A percentile compares a stretch with the other conserved stretches of the same genome.
These are phyloP conservation scores for Steinernema khuongi DNA, from an alignment of 1,140 invertebrate genomes.

Conservation along the genomic window DNA sequence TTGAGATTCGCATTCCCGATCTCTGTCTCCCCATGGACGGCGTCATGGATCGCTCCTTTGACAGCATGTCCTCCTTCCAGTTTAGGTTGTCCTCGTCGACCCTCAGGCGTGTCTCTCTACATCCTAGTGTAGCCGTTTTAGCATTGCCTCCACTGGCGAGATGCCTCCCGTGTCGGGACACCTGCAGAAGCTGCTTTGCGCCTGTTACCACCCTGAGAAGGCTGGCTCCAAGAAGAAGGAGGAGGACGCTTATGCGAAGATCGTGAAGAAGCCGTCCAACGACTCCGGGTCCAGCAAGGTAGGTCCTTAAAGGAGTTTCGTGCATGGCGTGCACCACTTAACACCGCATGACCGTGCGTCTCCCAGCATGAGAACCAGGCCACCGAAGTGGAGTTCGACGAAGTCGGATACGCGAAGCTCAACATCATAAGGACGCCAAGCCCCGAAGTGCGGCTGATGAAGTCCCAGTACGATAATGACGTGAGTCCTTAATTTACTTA, in stretches of 20 bases:
- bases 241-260: background rate
- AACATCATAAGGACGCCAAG: background rate
- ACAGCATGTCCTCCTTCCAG: background rate
- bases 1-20: no score
- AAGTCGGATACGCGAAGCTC: background rate
- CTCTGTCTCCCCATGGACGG: background rate
- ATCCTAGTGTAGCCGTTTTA: background rate
- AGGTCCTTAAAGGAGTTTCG: background rate
- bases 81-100: background rate
- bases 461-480: background rate
- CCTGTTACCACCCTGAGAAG: background rate
- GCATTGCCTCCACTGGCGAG: background rate
- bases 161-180: background rate
- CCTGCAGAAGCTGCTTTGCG: background rate
- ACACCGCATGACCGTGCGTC: background rate
- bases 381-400: background rate
- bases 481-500: background rate
- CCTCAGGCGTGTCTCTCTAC: background rate
- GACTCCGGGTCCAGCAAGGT: background rate
- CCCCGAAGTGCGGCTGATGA: background rate
- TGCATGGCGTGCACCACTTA: background rate
- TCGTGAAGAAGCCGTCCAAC: background rate
- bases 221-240: background rate
- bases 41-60: conserved; percentile 9
- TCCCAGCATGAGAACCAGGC: conserved; percentile 5